Evolutionary conservation across 2,797 vertebrate species (phyloP).

Genomic region (Sphaeramia orbicularis): DNA sequence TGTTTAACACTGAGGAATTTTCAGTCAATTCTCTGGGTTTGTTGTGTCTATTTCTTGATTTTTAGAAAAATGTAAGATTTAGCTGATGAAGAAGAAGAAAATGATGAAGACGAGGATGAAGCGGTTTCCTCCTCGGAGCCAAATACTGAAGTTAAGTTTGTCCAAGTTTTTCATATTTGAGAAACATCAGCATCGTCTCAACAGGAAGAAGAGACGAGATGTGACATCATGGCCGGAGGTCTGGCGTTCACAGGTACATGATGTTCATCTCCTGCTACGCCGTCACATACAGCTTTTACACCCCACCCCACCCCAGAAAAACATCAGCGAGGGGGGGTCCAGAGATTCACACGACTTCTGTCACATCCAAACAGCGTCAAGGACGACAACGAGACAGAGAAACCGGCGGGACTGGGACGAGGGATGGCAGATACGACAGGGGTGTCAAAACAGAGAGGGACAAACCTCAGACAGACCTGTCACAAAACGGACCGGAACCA

Average conservation of each 20-base stretch:
- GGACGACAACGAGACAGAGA: slow-evolving; percentile 2
- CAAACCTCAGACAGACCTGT: slow-evolving; percentile 57
- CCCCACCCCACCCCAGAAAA: slow-evolving; percentile 28
- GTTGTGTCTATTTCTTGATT: too few relatives aligned
- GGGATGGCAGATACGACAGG: slow-evolving; percentile 34
- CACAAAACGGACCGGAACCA: slow-evolving; percentile 60
- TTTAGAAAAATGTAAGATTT: too few relatives aligned
- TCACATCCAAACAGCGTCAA: slow-evolving; percentile 48
- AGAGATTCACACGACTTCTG: slow-evolving; percentile 52
- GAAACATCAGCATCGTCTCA: slow-evolving; percentile 29
- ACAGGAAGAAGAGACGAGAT: slow-evolving; percentile 29
- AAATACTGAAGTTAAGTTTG: slow-evolving; percentile 34
- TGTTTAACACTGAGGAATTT: too few relatives aligned
- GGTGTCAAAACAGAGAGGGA: slow-evolving; percentile 57
- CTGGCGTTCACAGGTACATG: slow-evolving; percentile 64
- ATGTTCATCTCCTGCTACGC: slow-evolving; percentile 44
- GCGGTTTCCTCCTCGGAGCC: background rate
- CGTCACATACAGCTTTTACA: slow-evolving; percentile 41
- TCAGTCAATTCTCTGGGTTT: too few relatives aligned
- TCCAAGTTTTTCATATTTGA: slow-evolving; percentile 47
- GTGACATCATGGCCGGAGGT: slow-evolving; percentile 62
- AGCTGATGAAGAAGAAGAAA: too few relatives aligned
- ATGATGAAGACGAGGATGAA: too few relatives aligned
- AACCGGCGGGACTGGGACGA: slow-evolving; percentile 37
- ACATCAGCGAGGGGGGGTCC: slow-evolving; percentile 41